Conservation (phyloP, 2,113 vertebrate species). For the Conger conger region DNA sequence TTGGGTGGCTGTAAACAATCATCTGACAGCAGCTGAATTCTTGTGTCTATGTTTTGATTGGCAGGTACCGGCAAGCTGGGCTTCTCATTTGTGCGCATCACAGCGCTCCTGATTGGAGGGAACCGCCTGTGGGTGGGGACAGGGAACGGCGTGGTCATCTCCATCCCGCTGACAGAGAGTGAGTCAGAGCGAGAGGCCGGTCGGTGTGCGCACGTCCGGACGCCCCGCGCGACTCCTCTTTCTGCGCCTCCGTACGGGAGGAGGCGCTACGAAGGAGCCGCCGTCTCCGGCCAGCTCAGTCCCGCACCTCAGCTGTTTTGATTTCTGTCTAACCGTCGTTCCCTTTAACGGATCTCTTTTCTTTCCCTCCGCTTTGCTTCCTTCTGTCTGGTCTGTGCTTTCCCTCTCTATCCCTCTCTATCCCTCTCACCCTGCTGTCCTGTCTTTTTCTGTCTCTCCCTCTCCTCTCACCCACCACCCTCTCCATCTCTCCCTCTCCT, state of each 20-base stretch:
- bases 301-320: background rate
- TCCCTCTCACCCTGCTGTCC: background rate
- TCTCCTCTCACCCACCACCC: background rate
- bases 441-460: slow-evolving; percentile 32
- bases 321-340: background rate
- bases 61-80: slow-evolving; percentile 94
- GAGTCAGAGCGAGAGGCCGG: slow-evolving; percentile 47
- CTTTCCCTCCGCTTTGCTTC: slow-evolving; percentile 28
- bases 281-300: background rate
- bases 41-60: slow-evolving; percentile 9
- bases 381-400: background rate
- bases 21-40: background rate
- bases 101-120: slow-evolving; percentile 90
- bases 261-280: no score
- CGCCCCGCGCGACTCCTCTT: no score
- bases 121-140: slow-evolving; percentile 96
- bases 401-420: background rate
- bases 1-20: background rate
- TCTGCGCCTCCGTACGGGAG: no score
- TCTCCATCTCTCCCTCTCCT: slow-evolving; percentile 30
- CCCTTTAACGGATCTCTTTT: slow-evolving; percentile 8
- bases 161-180: slow-evolving; percentile 96
- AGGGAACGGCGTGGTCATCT: slow-evolving; percentile 96
- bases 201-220: no score
- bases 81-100: slow-evolving; percentile 97